These are phyloP conservation scores for Galagoides demidoff DNA, from an alignment of 2,797 vertebrate genomes.

Conservation along the genomic window DNA sequence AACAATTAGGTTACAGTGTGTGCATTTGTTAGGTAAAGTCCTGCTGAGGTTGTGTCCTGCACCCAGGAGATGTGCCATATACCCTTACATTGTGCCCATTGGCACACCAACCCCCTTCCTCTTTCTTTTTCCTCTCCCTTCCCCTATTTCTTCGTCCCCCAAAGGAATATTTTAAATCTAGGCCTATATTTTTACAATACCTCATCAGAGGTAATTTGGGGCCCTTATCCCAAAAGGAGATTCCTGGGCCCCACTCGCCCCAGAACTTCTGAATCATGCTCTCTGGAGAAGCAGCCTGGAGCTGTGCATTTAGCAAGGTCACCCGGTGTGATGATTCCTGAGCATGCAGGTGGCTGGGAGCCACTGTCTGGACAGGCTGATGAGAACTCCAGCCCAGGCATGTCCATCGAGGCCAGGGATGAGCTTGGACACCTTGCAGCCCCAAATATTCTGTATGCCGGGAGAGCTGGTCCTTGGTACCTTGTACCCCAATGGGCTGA, in stretches of 20 bases:
- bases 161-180: neutral
- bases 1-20: no score
- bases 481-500: neutral
- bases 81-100: no score
- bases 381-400: neutral
- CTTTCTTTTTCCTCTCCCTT: no score
- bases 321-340: accelerated
- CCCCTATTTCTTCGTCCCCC: no score
- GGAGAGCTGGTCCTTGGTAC: neutral
- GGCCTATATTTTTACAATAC: neutral
- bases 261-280: neutral
- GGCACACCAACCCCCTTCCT: no score
- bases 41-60: no score
- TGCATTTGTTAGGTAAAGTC: no score
- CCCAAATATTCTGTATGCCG: neutral
- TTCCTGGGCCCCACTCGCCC: neutral
- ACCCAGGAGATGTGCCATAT: no score
- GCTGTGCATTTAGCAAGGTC: neutral
- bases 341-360: neutral
- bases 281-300: neutral
- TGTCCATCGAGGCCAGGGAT: neutral
- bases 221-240: neutral
- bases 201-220: neutral
- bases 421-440: neutral
- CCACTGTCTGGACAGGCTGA: neutral